Evolutionary conservation across 1,140 invertebrate genomes (phyloP), one percentile per base, ranked within the genome.

Genomic region (Sycobia sp.): DNA sequence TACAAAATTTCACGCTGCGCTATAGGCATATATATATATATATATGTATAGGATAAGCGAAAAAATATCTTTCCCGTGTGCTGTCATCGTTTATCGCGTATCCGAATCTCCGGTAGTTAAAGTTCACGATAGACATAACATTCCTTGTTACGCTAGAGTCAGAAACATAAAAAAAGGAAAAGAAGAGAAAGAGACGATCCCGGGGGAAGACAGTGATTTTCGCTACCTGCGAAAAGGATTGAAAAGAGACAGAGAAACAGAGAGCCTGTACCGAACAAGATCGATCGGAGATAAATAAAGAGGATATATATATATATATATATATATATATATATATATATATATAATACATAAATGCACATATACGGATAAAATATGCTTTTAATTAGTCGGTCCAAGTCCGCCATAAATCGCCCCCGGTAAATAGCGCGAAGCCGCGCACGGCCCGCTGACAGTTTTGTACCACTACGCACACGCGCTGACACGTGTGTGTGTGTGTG

Each of bases 381-480:
- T 65, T 60, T 65, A 65, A 65, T 65, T 65, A 65, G 63, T 65
- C 62, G 62, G 57, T 53, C 41, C 44, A 46, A 36, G 41, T 34
- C 53, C 54, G 7, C 53, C 46, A 63, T 63, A 63, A 63, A 63
- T 63, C 54, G 36, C 8, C 14, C 46, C n/a, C 23, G 29, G 44
- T 51, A 57, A 63, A 57, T 57, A 63, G 61, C 57, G 61, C 61
- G 61, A 63, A 63, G 46, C 61, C 16, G 20, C n/a, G 29, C 29
- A n/a, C n/a, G 20, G 32, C 25, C 27, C 20, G 44, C 44, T 25
- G 56, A 57, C 55, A 57, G 55, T 57, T 57, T 50, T 60, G 46
- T 51, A 51, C 58, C 38, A 47, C 41, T 46, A 16, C 41, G 54
- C 10, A 23, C n/a, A n/a, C n/a, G n/a, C n/a, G n/a, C n/a, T n/a